Evolutionary conservation across 2,888 invertebrate genomes (phyloP), one percentile per base, ranked within the genome.

Genomic region (Eupithecia exiguata): DNA sequence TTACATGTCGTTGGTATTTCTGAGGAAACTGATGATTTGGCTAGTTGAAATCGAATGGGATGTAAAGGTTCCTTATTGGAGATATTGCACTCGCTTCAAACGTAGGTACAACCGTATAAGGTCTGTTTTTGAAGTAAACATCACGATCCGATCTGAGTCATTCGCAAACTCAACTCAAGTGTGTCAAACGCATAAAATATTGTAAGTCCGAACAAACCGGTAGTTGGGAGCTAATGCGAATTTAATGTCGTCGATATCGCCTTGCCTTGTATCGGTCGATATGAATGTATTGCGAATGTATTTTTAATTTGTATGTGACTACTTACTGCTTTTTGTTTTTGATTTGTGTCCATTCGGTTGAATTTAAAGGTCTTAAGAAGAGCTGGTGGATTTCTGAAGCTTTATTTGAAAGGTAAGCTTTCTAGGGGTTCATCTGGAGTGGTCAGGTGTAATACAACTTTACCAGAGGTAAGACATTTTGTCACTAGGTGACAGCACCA

Each of bases 181-280:
- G 83, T 87, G 86, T 86, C 86, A 87, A 86, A 82, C 79, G 80
- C 81, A 84, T 86, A 86, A 86, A 85, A 84, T 86, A 58, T 58
- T 25, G 58, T 58, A 86, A 85, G 82, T 86, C 83, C 81, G 82
- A 81, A 79, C 74, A 83, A 87, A 87, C 85, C 85, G 86, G 86
- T 87, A 87, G 84, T 85, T 84, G 84, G 82, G 84, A 85, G 90
- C 91, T 90, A 91, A 91, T 91, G 92, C 91, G 92, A 91, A 86
- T 89, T 88, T 87, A 89, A 89, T 91, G 91, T 91, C 85, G 79
- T 79, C 82, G 86, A 86, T 88, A 89, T 86, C 87, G 86, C 83
- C 79, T 80, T 85, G 88, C 87, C 85, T 86, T 84, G 87, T 86
- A 83, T 81, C 84, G 82, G 83, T 80, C 84, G 82, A 84, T 80